A percentile compares a stretch with the other conserved stretches of the same genome.
Conservation (phyloP, 2,797 vertebrate species). For the Hydrolagus colliei region DNA sequence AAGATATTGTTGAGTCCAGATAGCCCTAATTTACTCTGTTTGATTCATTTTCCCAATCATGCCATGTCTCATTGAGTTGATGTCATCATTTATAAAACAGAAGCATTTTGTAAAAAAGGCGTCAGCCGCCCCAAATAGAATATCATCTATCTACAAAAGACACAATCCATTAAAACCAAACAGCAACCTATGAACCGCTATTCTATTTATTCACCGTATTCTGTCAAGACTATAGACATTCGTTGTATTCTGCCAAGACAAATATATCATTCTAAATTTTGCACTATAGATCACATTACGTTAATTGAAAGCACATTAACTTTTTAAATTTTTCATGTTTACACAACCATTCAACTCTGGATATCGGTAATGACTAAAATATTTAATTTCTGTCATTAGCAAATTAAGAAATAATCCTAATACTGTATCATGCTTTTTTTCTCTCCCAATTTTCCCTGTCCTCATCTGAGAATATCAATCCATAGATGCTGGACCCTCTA, state of each 20-base stretch:
- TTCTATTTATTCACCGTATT: not conserved
- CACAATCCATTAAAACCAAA: not conserved
- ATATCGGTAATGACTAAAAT: not conserved
- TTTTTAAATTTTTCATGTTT: not conserved
- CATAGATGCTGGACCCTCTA: too few species aligned
- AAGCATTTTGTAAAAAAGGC: not conserved
- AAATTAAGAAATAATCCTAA: not conserved
- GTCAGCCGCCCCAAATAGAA: conserved; percentile 3
- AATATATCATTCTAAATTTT: too few species aligned
- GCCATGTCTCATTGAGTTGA: not conserved
- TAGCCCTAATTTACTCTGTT: not conserved
- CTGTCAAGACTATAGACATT: not conserved
- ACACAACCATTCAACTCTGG: not conserved
- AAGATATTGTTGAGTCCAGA: not conserved
- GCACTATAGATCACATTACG: not conserved
- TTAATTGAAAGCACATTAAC: too few species aligned
- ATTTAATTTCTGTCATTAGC: not conserved
- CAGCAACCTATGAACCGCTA: not conserved
- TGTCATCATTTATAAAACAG: not conserved
- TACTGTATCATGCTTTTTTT: not conserved
- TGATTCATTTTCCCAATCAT: not conserved
- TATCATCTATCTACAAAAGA: not conserved
- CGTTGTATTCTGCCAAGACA: not conserved
- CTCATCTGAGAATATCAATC: too few species aligned
- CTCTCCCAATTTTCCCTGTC: too few species aligned